A percentile compares a stretch with the other conserved stretches of the same genome.
Evolutionary conservation across 2,113 vertebrate genomes (phyloP).

Genomic region (Chinchilla lanigera): DNA sequence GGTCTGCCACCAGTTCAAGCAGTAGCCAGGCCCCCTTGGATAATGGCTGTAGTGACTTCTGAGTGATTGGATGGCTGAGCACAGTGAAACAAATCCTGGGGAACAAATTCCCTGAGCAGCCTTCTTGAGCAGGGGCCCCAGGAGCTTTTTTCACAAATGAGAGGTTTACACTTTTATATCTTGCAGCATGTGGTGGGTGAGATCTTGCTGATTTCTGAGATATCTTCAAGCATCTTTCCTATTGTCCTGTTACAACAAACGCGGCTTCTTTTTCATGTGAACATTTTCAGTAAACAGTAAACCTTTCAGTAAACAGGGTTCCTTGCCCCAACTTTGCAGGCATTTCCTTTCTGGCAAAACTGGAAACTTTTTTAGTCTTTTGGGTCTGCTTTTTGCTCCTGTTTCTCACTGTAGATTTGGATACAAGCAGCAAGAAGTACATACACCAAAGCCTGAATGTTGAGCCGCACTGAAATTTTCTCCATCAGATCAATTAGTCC

Average conservation of each 20-base stretch:
- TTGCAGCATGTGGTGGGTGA: background rate
- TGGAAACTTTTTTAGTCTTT: background rate
- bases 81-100: background rate
- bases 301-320: background rate
- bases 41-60: background rate
- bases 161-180: background rate
- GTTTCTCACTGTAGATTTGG: background rate
- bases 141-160: background rate
- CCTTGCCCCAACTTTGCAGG: background rate
- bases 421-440: background rate
- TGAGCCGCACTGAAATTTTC: background rate
- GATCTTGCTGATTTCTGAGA: background rate
- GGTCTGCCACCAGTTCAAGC: background rate
- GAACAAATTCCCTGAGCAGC: background rate
- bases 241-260: background rate
- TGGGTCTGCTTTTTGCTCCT: background rate
- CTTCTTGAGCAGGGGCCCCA: background rate
- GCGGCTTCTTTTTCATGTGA: background rate
- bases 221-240: background rate
- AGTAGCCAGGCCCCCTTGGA: background rate
- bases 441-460: background rate
- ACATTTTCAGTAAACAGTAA: background rate
- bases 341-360: background rate
- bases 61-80: background rate
- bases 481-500: background rate